Evolutionary conservation across 2,888 invertebrate species (phyloP).

Genomic region (Dynastes grantii): DNA sequence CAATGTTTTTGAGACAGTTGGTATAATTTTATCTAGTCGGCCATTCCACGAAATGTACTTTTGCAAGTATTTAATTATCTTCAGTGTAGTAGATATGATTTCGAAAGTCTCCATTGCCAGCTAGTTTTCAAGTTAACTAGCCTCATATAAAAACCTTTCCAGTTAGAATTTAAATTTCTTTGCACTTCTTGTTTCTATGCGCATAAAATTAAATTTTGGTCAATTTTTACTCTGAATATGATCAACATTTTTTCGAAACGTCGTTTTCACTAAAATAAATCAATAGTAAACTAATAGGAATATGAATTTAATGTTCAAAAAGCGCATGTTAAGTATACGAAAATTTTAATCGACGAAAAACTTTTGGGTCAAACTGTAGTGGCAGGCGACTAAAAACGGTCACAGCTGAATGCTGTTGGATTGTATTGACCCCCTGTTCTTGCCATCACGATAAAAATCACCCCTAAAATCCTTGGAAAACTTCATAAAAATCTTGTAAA

Average conservation of each 20-base stretch:
- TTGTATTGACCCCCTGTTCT: slow-evolving; percentile 60
- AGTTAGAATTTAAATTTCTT: no score
- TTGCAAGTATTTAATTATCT: no score
- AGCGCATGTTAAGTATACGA: slow-evolving; percentile 52
- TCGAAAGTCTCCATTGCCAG: no score
- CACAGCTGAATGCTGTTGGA: slow-evolving; percentile 62
- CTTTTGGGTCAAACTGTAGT: slow-evolving; percentile 57
- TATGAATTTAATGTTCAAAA: not conserved
- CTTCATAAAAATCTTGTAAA: not conserved
- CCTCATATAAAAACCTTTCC: no score
- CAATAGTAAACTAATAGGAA: not conserved
- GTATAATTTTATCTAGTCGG: no score
- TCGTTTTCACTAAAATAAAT: not conserved
- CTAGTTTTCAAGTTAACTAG: no score
- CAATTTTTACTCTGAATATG: no score
- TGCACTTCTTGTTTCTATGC: no score
- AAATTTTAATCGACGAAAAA: slow-evolving; percentile 54
- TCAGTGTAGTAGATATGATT: no score
- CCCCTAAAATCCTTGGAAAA: not conserved
- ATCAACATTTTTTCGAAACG: not conserved
- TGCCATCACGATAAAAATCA: slow-evolving; percentile 39
- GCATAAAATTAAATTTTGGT: no score
- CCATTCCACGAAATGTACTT: no score
- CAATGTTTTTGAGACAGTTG: no score
- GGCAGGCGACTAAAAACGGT: slow-evolving; percentile 60